Base-by-base conservation (phyloP, 2,113 vertebrate species). In the Spermophilus dauricus region DNA sequence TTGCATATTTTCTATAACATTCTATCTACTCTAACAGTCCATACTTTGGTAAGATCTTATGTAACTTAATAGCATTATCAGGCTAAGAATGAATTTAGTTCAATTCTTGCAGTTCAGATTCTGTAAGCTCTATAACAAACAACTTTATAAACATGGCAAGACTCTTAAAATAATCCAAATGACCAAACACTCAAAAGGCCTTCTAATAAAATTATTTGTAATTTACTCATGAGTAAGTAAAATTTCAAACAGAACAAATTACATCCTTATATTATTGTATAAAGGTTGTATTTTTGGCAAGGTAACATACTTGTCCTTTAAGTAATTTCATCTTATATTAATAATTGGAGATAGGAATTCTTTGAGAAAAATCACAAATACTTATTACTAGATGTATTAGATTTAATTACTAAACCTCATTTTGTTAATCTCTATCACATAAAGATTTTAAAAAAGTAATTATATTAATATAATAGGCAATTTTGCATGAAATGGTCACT, bases 161-260 rank as follows among this genome's bases (percentile, higher is more conserved):
- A 85, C 67, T 91, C 72, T 94, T 97, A 86, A 95, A 94, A 94
- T 94, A 95, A 90, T 84, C 26, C 20, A 20, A 91, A 92, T 95
- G 70, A 30, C 6, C 78, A 76, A 48, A 61, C 67, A 88, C 45
- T 95, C 77, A n/a, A 85, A 95, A 95, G 24, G 34, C 37, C 58
- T 94, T 94, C 63, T 96, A 94, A 96, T 97, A 22, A 97, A 97
- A 91, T 75, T 94, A 39, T 80, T 96, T 95, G 10, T 82, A 85
- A 93, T 96, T 95, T 97, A 95, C 85, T 96, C 45, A 88, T 72
- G 75, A 95, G 81, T 53, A 96, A 92, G 56, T 87, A 91, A 72
- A 70, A 90, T 97, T 97, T 92, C 75, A 81, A 93, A 72, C 16
- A 88, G 77, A 97, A 87, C 77, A 96, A 92, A 95, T 93, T 53